These are phyloP conservation scores for Balaeniceps rex DNA, from an alignment of 2,113 vertebrate genomes.

Conservation along the genomic window DNA sequence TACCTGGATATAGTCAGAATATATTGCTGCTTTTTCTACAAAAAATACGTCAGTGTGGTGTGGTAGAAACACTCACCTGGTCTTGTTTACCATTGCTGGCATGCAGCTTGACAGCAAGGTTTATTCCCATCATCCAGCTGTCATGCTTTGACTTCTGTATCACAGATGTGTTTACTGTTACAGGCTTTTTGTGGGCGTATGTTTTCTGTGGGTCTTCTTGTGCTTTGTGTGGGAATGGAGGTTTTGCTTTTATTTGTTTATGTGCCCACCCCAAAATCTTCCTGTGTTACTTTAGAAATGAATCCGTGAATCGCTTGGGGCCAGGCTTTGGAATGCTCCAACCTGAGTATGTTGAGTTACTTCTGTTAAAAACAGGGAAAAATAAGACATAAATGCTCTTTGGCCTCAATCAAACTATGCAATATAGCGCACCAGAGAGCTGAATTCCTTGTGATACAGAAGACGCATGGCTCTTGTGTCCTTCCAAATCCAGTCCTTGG, in stretches of 20 bases:
- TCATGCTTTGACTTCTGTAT: neutral
- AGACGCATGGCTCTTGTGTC: neutral
- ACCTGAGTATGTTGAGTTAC: neutral
- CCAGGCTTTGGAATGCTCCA: neutral
- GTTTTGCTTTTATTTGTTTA: neutral
- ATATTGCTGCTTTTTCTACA: neutral
- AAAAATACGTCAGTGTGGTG: neutral
- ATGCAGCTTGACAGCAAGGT: neutral
- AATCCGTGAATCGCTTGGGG: neutral
- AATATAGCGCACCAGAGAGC: neutral
- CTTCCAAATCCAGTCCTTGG: slow-evolving; percentile 46
- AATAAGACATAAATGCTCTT: neutral
- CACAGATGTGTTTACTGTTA: neutral
- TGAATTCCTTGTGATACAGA: neutral
- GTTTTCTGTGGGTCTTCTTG: neutral
- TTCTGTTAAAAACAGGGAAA: neutral
- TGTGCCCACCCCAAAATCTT: neutral
- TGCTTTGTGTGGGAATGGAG: neutral
- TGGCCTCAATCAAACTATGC: slow-evolving; percentile 38
- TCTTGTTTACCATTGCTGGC: neutral
- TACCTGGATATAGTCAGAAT: neutral
- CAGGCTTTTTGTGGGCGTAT: neutral
- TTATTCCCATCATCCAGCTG: neutral
- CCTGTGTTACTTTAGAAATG: neutral
- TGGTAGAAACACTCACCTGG: neutral